These are phyloP conservation scores for Argyresthia albistria DNA, from an alignment of 2,888 invertebrate genomes.

Conservation along the genomic window DNA sequence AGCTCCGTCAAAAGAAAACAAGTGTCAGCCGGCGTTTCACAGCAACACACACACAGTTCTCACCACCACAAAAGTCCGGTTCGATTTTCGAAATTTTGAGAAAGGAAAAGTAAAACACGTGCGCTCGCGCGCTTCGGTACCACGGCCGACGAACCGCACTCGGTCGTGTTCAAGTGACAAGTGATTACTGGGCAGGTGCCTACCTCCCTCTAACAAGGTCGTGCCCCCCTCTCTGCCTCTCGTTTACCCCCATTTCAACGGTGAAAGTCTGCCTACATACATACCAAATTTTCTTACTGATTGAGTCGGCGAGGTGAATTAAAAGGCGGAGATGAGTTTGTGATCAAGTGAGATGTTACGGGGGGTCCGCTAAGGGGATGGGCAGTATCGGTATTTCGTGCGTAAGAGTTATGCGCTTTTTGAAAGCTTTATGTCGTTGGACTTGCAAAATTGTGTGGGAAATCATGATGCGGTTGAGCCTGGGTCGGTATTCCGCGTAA, in stretches of 20 bases:
- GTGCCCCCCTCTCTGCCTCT: constrained; percentile 39
- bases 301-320: constrained; percentile 11
- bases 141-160: constrained; percentile 29
- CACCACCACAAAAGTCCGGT: constrained; percentile 15
- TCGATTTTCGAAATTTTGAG: neutral
- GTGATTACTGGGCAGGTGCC: constrained; percentile 59
- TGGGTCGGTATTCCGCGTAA: no score
- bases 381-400: no score
- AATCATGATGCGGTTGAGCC: no score
- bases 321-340: neutral
- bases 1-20: constrained; percentile 11
- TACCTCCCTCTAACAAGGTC: constrained; percentile 69
- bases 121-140: constrained; percentile 37
- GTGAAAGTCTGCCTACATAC: constrained; percentile 72
- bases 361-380: neutral
- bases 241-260: constrained; percentile 43
- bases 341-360: neutral
- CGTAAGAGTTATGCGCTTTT: no score
- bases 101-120: constrained; percentile 28
- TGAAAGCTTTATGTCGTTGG: no score
- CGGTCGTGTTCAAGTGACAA: constrained; percentile 55
- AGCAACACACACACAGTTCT: constrained; percentile 11
- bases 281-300: constrained; percentile 69
- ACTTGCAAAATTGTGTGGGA: no score
- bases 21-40: constrained; percentile 5